Evolutionary conservation across 1,140 invertebrate genomes (phyloP).

Genomic region (Drosophila gunungcola): DNA sequence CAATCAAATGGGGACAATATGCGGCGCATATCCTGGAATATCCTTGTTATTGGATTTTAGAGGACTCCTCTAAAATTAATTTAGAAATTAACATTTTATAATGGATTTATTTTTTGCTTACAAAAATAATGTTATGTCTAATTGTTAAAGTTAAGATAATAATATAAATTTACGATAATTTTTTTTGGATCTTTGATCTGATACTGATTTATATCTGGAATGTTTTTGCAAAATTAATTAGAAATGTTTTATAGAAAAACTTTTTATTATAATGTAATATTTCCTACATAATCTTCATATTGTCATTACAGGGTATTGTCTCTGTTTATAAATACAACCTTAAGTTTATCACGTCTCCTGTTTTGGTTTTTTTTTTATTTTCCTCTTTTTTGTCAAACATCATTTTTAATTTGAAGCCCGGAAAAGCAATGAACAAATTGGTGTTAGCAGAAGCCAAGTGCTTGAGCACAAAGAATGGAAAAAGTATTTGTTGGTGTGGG

Average conservation of each 20-base stretch:
- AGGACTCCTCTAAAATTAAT: too few relatives aligned
- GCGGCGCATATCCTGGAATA: constrained; percentile 44
- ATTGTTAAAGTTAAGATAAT: too few relatives aligned
- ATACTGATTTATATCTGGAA: too few relatives aligned
- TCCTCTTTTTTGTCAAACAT: constrained; percentile 47
- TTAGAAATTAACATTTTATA: too few relatives aligned
- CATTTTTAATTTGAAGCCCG: constrained; percentile 75
- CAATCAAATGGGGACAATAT: constrained; percentile 75
- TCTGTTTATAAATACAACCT: neutral
- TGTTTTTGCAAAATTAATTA: neutral
- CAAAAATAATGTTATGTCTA: too few relatives aligned
- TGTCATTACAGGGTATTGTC: constrained; percentile 1
- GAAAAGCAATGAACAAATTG: constrained; percentile 80
- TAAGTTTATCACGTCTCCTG: neutral
- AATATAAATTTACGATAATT: too few relatives aligned
- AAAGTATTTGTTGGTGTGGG: neutral
- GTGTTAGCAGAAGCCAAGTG: constrained; percentile 82
- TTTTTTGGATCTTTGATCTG: too few relatives aligned
- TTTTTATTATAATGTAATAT: neutral
- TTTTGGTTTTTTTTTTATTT: constrained; percentile 14
- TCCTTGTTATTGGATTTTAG: constrained; percentile 1
- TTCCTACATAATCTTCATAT: too few relatives aligned
- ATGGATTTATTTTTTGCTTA: too few relatives aligned
- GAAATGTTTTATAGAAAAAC: neutral
- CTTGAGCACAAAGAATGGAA: constrained; percentile 51